Conservation (phyloP, 2,888 invertebrate genomes). For the Octonoba sinensis region DNA sequence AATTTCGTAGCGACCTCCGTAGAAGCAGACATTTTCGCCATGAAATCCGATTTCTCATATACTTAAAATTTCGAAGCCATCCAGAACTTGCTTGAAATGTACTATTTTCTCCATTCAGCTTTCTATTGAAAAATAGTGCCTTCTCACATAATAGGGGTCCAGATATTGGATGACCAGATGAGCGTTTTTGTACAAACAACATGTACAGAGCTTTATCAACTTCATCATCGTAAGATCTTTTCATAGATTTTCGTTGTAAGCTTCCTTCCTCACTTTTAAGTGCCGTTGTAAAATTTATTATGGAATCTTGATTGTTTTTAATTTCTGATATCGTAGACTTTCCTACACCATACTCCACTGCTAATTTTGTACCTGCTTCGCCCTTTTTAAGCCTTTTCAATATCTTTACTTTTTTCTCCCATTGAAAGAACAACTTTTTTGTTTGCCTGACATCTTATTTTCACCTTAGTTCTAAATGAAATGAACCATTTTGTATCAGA, state of each 20-base stretch:
- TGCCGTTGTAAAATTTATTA: background rate
- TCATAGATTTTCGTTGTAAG: slow-evolving; percentile 14
- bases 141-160: too few relatives aligned
- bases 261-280: slow-evolving; percentile 1
- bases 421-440: slow-evolving; percentile 18
- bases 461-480: too few relatives aligned
- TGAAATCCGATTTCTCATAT: slow-evolving; percentile 10
- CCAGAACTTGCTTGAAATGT: slow-evolving; percentile 22
- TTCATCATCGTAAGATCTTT: background rate
- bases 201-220: slow-evolving; percentile 10
- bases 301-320: slow-evolving; percentile 13
- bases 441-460: too few relatives aligned
- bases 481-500: background rate
- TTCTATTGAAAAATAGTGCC: slow-evolving; percentile 18
- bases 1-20: slow-evolving; percentile 17
- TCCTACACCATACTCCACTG: slow-evolving; percentile 16
- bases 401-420: slow-evolving; percentile 19
- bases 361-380: slow-evolving; percentile 3
- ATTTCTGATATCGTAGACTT: slow-evolving; percentile 10
- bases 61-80: slow-evolving; percentile 20
- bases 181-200: slow-evolving; percentile 7
- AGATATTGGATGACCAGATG: background rate
- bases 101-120: slow-evolving; percentile 8
- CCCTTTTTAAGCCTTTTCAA: slow-evolving; percentile 8
- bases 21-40: slow-evolving; percentile 20